phyloP scores from a whole-genome alignment of 2,888 invertebrate genomes.

The Corbicula japonica region DNA sequence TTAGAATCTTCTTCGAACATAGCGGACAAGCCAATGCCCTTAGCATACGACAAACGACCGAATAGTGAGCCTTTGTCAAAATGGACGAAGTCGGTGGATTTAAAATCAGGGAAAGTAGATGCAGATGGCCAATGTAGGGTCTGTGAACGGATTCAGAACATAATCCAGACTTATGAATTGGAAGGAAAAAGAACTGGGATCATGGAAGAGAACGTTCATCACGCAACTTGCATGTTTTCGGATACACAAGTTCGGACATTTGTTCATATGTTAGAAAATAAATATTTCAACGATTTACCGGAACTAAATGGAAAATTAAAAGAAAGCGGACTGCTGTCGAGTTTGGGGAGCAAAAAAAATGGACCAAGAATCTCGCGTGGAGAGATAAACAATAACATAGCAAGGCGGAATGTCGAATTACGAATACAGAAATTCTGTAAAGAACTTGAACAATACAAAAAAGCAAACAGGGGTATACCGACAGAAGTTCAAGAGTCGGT shows the following conservation, averaged over 20 bases:
- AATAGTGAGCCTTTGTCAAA: background rate
- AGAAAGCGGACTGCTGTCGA: conserved; percentile 11
- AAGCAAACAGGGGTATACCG: conserved; percentile 32
- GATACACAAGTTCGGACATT: conserved; percentile 51
- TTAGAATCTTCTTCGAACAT: conserved; percentile 16
- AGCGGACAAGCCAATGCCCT: background rate
- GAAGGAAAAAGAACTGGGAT: conserved; percentile 24
- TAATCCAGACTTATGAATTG: conserved; percentile 43
- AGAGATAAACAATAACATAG: conserved; percentile 28
- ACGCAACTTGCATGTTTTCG: conserved; percentile 61
- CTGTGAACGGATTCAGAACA: conserved; percentile 49
- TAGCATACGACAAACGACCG: conserved; percentile 10
- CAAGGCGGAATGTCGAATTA: conserved; percentile 28
- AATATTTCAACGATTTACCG: conserved; percentile 48
- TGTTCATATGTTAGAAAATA: conserved; percentile 50
- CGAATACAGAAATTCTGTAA: conserved; percentile 50
- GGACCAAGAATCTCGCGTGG: conserved; percentile 31
- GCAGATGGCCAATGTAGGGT: conserved; percentile 29
- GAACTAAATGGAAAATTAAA: conserved; percentile 36
- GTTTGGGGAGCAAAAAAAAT: background rate
- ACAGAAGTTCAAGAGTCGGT: conserved; percentile 42
- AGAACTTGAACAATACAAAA: conserved; percentile 53
- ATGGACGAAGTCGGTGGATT: background rate
- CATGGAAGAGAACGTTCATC: background rate
- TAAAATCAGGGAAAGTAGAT: background rate